Conservation (phyloP, 2,888 invertebrate species). For the Chloroclysta siterata region DNA sequence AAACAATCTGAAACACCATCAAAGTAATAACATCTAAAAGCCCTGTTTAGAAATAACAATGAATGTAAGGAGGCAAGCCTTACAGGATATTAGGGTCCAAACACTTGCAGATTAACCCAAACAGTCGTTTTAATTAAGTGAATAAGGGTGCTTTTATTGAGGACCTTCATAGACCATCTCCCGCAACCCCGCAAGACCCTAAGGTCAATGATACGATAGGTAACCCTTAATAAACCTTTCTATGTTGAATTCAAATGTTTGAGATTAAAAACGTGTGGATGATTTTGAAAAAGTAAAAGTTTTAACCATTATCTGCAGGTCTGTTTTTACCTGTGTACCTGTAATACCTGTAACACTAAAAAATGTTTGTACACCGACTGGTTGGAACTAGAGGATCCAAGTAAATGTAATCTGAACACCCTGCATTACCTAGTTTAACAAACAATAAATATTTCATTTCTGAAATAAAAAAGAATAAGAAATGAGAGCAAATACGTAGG, state of each 20-base stretch:
- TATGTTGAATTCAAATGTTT: slow-evolving; percentile 10
- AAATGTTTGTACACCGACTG: too few species aligned
- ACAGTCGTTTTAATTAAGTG: slow-evolving; percentile 66
- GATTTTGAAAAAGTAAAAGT: not conserved
- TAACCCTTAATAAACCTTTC: slow-evolving; percentile 12
- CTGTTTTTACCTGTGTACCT: too few species aligned
- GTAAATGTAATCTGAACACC: too few species aligned
- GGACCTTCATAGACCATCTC: slow-evolving; percentile 26
- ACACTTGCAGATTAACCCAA: slow-evolving; percentile 54
- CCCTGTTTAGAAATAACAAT: slow-evolving; percentile 29
- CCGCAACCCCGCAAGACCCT: slow-evolving; percentile 14
- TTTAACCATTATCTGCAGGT: not conserved
- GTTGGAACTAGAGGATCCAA: too few species aligned
- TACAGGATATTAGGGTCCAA: slow-evolving; percentile 51
- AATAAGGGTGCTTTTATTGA: slow-evolving; percentile 53
- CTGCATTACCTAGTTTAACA: too few species aligned
- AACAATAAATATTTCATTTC: too few species aligned
- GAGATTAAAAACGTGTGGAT: not conserved
- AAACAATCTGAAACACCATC: not conserved
- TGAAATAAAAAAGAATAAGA: too few species aligned
- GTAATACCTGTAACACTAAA: too few species aligned
- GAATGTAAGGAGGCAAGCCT: slow-evolving; percentile 36
- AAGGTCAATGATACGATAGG: slow-evolving; percentile 21
- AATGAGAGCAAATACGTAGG: too few species aligned
- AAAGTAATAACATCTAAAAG: slow-evolving; percentile 12